These are phyloP conservation scores for Phengaris arion DNA, from an alignment of 2,888 invertebrate genomes.

Conservation along the genomic window DNA sequence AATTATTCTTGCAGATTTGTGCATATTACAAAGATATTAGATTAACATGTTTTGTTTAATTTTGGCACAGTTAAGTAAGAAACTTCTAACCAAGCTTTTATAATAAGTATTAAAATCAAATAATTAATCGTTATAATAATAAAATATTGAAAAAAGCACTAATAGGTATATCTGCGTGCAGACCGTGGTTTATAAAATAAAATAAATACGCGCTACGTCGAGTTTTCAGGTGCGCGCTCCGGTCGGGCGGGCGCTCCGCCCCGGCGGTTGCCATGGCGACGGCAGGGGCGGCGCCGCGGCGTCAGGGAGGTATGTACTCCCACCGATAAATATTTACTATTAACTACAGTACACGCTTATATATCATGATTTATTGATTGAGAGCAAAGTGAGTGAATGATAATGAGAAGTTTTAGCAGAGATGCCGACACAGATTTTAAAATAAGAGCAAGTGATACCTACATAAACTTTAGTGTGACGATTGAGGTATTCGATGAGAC, in stretches of 20 bases:
- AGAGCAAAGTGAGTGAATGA: not conserved
- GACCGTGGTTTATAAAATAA: not conserved
- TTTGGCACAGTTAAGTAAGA: too few species aligned
- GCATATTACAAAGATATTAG: too few species aligned
- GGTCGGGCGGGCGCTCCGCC: conserved; percentile 42
- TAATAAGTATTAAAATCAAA: too few species aligned
- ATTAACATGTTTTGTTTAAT: too few species aligned
- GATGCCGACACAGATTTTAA: not conserved
- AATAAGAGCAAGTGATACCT: too few species aligned
- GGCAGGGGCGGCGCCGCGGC: conserved; percentile 39
- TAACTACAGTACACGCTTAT: not conserved
- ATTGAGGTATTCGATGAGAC: too few species aligned
- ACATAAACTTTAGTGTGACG: too few species aligned
- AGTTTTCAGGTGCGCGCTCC: conserved; percentile 42
- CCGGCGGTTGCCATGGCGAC: conserved; percentile 62
- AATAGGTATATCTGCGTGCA: not conserved
- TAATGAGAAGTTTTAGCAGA: not conserved
- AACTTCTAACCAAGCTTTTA: too few species aligned
- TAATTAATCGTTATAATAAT: too few species aligned
- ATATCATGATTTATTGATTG: conserved; percentile 1
- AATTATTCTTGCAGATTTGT: too few species aligned
- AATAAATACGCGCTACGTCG: not conserved
- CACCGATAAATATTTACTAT: conserved; percentile 20
- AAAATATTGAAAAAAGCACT: not conserved
- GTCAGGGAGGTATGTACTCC: conserved; percentile 31